Evolutionary conservation across 1,140 invertebrate species (phyloP).

Genomic region (Aleiodes sp.): DNA sequence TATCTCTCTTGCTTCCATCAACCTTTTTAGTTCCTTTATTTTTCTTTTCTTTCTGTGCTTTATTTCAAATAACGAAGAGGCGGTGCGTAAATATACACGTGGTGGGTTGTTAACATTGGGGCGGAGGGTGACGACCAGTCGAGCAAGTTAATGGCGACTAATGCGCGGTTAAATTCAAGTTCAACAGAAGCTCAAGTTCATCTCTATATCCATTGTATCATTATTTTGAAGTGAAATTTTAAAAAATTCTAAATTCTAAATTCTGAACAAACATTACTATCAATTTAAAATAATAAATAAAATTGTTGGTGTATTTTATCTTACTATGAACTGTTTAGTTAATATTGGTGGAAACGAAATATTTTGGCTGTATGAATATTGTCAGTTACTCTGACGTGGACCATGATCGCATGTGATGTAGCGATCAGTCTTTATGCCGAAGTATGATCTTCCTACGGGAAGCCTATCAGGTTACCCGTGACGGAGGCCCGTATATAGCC

Average conservation of each 20-base stretch:
- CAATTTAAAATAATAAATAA: no score
- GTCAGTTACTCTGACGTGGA: conserved; percentile 60
- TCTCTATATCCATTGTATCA: not conserved
- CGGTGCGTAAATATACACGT: conserved; percentile 18
- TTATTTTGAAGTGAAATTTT: no score
- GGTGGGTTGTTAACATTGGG: conserved; percentile 8
- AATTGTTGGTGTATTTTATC: no score
- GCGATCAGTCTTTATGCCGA: conserved; percentile 63
- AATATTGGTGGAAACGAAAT: no score
- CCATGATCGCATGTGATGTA: conserved; percentile 64
- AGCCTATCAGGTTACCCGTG: conserved; percentile 60
- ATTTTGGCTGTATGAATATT: conserved; percentile 58
- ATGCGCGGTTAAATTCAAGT: not conserved
- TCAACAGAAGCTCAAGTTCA: not conserved
- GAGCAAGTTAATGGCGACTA: conserved; percentile 22
- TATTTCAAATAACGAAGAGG: conserved; percentile 6
- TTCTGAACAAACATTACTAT: no score
- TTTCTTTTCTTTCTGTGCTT: not conserved
- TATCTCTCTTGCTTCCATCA: not conserved
- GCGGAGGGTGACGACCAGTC: conserved; percentile 20
- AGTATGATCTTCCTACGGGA: conserved; percentile 60
- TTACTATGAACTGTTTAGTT: no score
- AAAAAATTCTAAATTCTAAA: no score
- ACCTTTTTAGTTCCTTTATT: not conserved
- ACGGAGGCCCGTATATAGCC: conserved; percentile 35